Evolutionary conservation across 2,888 invertebrate species (phyloP).

Genomic region (Acronicta psi): DNA sequence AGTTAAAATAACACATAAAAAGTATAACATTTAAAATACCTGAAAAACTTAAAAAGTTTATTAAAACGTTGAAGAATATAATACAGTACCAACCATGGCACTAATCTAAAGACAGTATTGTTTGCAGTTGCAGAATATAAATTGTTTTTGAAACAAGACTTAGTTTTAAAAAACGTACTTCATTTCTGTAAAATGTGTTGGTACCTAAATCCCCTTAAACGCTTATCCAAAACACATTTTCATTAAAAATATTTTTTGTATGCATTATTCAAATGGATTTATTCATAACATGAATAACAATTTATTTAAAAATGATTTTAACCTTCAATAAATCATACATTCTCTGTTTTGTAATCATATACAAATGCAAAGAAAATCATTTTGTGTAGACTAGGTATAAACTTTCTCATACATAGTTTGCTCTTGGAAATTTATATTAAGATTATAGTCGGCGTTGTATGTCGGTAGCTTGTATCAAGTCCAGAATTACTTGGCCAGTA

Average conservation of each 20-base stretch:
- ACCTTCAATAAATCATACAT: neutral
- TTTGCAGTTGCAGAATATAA: too few relatives aligned
- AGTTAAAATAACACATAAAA: too few relatives aligned
- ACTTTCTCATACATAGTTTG: constrained; percentile 28
- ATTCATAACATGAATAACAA: constrained; percentile 7
- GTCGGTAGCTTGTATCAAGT: constrained; percentile 61
- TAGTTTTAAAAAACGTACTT: neutral
- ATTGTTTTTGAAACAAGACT: too few relatives aligned
- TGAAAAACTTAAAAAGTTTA: too few relatives aligned
- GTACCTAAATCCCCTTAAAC: neutral
- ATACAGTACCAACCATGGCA: too few relatives aligned
- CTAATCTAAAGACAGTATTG: too few relatives aligned
- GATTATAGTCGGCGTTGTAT: constrained; percentile 48
- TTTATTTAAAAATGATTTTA: constrained; percentile 14
- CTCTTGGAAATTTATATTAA: constrained; percentile 38
- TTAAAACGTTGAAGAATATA: too few relatives aligned
- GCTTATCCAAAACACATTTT: neutral
- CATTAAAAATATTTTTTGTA: neutral
- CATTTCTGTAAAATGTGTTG: neutral
- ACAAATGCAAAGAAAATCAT: constrained; percentile 21
- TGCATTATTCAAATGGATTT: neutral
- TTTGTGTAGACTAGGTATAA: constrained; percentile 19
- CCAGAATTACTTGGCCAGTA: constrained; percentile 74
- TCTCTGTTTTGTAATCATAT: constrained; percentile 12
- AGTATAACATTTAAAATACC: too few relatives aligned